These are phyloP conservation scores for Calyptommatus sinebrachiatus DNA, from an alignment of 2,113 vertebrate genomes.

Conservation along the genomic window DNA sequence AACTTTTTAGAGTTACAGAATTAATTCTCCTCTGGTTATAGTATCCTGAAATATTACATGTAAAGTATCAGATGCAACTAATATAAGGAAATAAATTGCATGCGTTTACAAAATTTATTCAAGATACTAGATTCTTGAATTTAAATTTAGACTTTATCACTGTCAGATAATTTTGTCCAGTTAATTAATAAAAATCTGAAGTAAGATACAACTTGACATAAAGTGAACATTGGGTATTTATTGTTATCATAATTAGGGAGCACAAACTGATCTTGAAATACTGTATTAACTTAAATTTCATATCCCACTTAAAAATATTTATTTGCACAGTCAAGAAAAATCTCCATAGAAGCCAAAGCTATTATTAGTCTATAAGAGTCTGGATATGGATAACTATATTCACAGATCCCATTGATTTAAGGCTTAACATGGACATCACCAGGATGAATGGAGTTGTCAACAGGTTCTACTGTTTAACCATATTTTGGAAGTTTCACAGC, in stretches of 20 bases:
- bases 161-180: not conserved
- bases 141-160: not conserved
- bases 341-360: not conserved
- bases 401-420: too few species aligned
- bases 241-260: slow-evolving; percentile 9
- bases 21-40: not conserved
- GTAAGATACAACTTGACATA: not conserved
- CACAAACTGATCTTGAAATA: not conserved
- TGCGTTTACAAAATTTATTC: not conserved
- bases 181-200: not conserved
- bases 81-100: accelerated
- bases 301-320: slow-evolving; percentile 44
- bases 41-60: not conserved
- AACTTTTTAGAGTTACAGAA: not conserved
- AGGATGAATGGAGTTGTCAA: too few species aligned
- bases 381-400: slow-evolving; percentile 15
- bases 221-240: slow-evolving; percentile 45
- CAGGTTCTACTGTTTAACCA: too few species aligned
- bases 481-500: too few species aligned
- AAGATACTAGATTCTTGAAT: not conserved
- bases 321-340: slow-evolving; percentile 49
- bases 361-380: slow-evolving; percentile 6
- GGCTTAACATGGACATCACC: too few species aligned
- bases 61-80: not conserved
- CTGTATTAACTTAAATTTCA: slow-evolving; percentile 33